These are phyloP conservation scores for Andinoacara biseriatus DNA, from an alignment of 2,113 vertebrate species.

Conservation along the genomic window DNA sequence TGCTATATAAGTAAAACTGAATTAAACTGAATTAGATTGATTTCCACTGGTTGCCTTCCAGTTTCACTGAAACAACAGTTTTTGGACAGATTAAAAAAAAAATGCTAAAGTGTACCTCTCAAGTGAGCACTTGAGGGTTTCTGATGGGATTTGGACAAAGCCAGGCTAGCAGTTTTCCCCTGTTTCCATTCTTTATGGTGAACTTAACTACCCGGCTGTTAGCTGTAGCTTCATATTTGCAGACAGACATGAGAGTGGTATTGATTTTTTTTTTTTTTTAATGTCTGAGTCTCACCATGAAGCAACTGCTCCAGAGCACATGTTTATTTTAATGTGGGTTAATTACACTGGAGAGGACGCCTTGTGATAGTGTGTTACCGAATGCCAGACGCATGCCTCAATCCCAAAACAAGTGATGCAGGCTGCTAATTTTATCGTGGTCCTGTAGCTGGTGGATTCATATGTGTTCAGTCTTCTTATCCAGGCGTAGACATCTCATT, in stretches of 20 bases:
- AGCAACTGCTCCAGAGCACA: background rate
- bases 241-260: background rate
- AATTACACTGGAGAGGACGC: background rate
- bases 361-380: background rate
- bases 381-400: background rate
- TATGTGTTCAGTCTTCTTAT: constrained; percentile 9
- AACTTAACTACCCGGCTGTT: background rate
- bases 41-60: background rate
- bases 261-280: background rate
- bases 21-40: background rate
- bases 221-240: background rate
- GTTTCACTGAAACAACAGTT: background rate
- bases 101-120: background rate
- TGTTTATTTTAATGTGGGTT: constrained; percentile 12
- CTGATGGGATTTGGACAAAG: background rate
- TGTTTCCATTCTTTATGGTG: background rate
- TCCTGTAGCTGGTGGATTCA: background rate
- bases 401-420: background rate
- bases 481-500: constrained; percentile 22
- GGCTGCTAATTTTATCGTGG: background rate
- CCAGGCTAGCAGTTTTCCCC: background rate
- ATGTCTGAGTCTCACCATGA: background rate
- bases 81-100: background rate
- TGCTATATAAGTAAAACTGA: background rate
- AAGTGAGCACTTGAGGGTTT: background rate